Percentiles rank a stretch among this genome's conserved stretches.
Conservation (phyloP, 2,113 vertebrate genomes). For the Cranoglanis bouderius region DNA sequence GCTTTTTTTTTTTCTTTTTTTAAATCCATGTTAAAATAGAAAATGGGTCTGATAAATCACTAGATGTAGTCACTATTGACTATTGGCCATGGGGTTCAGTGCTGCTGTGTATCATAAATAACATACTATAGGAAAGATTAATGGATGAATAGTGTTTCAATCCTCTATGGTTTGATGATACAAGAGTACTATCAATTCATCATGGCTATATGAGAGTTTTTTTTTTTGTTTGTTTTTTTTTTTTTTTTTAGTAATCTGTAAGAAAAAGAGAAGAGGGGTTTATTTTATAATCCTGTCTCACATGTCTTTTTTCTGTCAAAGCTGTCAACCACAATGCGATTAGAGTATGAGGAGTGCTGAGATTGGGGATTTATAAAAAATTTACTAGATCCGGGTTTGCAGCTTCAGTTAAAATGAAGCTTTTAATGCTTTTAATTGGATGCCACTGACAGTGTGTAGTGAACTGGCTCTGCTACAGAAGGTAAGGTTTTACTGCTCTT, state of each 20-base stretch:
- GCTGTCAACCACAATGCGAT: slow-evolving; percentile 26
- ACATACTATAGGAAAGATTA: slow-evolving; percentile 44
- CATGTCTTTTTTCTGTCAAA: background rate
- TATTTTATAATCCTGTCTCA: slow-evolving; percentile 44
- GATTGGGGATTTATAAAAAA: slow-evolving; percentile 28
- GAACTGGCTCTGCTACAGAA: slow-evolving; percentile 1
- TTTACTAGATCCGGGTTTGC: background rate
- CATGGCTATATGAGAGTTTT: background rate
- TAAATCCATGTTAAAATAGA: slow-evolving; percentile 9
- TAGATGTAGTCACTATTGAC: slow-evolving; percentile 27
- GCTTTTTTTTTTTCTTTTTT: background rate
- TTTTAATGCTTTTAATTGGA: slow-evolving; percentile 41
- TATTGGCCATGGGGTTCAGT: slow-evolving; percentile 30
- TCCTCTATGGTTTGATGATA: slow-evolving; percentile 30
- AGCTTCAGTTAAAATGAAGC: background rate
- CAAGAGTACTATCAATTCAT: slow-evolving; percentile 28
- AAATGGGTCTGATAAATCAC: slow-evolving; percentile 27
- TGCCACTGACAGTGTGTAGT: slow-evolving; percentile 23
- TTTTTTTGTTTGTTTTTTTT: no score
- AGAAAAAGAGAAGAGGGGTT: slow-evolving; percentile 15
- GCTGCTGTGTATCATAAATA: slow-evolving; percentile 39
- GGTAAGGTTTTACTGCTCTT: slow-evolving; percentile 18
- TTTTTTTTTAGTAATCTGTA: background rate
- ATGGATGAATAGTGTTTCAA: slow-evolving; percentile 21
- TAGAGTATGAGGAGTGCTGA: slow-evolving; percentile 19